phyloP scores from a whole-genome alignment of 2,113 vertebrate species.

The Bos indicus region DNA sequence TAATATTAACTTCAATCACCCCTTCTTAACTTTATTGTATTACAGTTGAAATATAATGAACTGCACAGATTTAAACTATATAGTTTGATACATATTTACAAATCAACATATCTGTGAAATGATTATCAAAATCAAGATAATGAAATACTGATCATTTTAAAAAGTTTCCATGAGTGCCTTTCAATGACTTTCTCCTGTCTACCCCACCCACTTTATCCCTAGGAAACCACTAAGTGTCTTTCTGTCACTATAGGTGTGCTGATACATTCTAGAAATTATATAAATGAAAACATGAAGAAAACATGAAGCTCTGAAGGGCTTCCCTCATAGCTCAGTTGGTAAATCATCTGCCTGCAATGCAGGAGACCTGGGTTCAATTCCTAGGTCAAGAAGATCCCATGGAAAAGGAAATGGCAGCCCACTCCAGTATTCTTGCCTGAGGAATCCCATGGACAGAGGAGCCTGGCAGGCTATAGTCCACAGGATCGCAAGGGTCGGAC shows the following conservation, averaged over 20 bases:
- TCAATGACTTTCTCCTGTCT: background rate
- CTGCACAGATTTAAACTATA: background rate
- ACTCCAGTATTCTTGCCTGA: background rate
- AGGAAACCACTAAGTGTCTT: background rate
- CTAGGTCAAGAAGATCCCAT: background rate
- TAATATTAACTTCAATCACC: background rate
- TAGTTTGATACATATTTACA: background rate
- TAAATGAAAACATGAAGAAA: background rate
- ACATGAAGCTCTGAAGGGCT: background rate
- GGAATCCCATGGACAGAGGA: background rate
- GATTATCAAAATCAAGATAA: background rate
- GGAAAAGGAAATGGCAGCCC: background rate
- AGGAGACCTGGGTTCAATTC: background rate
- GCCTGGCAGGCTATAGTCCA: background rate
- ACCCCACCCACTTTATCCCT: background rate
- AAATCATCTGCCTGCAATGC: background rate
- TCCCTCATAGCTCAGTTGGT: background rate
- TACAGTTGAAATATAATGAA: background rate
- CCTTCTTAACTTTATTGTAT: background rate
- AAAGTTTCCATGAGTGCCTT: background rate
- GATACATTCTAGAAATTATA: background rate
- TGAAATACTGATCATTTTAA: background rate
- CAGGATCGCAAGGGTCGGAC: rapidly evolving
- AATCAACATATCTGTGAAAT: background rate
- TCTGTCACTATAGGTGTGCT: background rate